Conservation (phyloP, 2,113 vertebrate genomes). For the Passer montanus region DNA sequence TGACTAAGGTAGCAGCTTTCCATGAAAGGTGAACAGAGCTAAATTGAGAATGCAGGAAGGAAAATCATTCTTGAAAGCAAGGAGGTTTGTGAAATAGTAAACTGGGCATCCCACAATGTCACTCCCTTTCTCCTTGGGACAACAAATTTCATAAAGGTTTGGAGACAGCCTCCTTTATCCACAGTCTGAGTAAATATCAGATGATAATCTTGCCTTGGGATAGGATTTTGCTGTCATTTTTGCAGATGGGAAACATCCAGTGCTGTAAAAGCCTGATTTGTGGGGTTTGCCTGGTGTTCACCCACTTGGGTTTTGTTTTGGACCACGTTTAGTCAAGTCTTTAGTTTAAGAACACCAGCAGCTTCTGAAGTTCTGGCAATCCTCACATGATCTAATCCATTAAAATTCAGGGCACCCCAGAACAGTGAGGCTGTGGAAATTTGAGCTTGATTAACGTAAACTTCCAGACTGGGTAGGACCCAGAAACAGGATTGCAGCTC, state of each 20-base stretch:
- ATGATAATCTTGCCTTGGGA: background rate
- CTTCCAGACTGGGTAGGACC: background rate
- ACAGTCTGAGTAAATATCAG: background rate
- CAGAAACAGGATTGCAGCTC: background rate
- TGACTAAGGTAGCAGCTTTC: background rate
- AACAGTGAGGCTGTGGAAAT: background rate
- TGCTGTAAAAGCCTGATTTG: background rate
- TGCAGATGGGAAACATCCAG: background rate
- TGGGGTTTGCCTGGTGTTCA: background rate
- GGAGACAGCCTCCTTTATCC: background rate
- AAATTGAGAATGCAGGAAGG: background rate
- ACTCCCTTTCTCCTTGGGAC: background rate
- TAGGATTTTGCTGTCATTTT: background rate
- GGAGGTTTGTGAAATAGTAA: background rate
- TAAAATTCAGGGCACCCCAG: background rate
- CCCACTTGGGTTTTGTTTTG: background rate
- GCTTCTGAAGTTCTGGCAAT: background rate
- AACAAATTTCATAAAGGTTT: background rate
- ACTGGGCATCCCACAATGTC: fast-evolving
- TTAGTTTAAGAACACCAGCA: background rate
- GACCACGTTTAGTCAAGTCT: background rate
- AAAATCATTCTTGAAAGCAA: background rate
- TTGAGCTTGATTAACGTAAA: background rate
- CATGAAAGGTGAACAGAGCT: background rate
- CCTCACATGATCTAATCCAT: background rate